Evolutionary conservation across 1,140 invertebrate genomes (phyloP), one percentile per base, ranked within the genome.

Genomic region (Eriosoma lanigerum): DNA sequence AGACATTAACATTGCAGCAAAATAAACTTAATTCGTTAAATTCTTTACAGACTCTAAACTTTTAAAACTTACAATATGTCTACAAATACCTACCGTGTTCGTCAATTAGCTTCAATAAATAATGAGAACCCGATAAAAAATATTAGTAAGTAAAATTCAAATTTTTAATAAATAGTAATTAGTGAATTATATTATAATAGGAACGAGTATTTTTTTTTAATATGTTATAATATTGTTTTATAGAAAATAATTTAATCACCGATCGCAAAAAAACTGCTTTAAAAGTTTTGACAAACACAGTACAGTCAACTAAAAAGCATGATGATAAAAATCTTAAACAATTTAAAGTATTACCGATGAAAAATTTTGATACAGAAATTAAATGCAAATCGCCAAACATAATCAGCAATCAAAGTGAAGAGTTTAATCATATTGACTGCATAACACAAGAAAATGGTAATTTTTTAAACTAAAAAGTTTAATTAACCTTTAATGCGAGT

Each of bases 271-370:
- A 76, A 26, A 76, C 0, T 48, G 75, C 75, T 26, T 48, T 78
- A 17, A 62, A 78, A 62, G 38, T 62, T 3, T 78, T 62, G 15
- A 76, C 73, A 12, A 78, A 62, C 10, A 78, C 75, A 10, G 75
- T 62, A n/a, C 75, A 78, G 10, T 62, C 75, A 0, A 26, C 6
- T 21, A 60, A 78, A 62, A 78, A 78, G 10, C 44, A 56, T 10
- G 56, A 62, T 48, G 24, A 21, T 13, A 60, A 62, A 48, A 6
- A n/a, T 60, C 9, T 46, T 10, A 60, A 78, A 62, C 38, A 60
- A 26, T 32, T 19, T 17, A 78, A 78, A n/a, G 56, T 60, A 8
- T 19, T 78, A 21, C 56, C 38, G 0, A 60, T 78, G 56, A 58
- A 62, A 62, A 48, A 26, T 12, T 78, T 78, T 78, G 56, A 46